Conservation (phyloP, 2,113 vertebrate genomes). For the Ictidomys tridecemlineatus region DNA sequence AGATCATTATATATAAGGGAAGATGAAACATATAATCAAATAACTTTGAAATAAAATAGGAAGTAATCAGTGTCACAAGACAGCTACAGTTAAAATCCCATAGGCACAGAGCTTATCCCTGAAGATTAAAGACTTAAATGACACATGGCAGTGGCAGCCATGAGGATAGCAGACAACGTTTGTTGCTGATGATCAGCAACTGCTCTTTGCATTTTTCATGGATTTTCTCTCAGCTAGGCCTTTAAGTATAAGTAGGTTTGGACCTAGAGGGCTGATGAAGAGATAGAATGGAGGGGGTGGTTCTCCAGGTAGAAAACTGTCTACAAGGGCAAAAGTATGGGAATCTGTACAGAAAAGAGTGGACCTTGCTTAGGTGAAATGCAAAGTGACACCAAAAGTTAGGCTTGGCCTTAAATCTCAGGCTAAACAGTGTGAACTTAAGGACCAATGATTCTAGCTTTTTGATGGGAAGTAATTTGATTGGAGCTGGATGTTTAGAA, state of each 20-base stretch:
- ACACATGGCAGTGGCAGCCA: too few species aligned
- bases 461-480: neutral
- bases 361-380: neutral
- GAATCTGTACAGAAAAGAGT: neutral
- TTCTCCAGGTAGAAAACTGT: neutral
- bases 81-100: neutral
- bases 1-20: neutral
- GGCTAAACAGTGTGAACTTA: neutral
- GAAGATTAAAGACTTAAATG: neutral
- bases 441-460: neutral
- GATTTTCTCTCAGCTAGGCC: neutral
- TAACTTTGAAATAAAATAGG: neutral
- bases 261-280: neutral
- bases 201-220: neutral
- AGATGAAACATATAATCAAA: neutral
- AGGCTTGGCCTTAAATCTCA: neutral
- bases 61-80: neutral
- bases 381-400: neutral
- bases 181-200: neutral
- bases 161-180: neutral
- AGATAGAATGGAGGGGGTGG: neutral
- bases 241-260: neutral
- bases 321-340: too few species aligned
- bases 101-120: neutral
- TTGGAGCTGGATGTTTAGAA: neutral